Conservation (phyloP, 2,113 vertebrate species). For the Xiphophorus hellerii region DNA sequence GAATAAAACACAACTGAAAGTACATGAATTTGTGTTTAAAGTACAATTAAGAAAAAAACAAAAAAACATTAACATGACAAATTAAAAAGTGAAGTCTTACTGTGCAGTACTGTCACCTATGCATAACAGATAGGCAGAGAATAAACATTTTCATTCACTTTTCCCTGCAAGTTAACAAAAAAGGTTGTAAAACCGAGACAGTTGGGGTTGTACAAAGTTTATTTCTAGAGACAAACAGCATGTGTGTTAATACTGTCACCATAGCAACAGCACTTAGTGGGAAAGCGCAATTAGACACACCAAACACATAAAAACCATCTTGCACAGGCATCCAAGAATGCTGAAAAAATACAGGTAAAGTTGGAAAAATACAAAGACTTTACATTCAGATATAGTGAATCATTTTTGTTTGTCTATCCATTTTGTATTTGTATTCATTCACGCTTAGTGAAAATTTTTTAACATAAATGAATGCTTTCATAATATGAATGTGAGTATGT, state of each 20-base stretch:
- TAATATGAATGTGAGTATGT: too few species aligned
- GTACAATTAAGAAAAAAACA: not conserved
- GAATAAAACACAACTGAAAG: not conserved
- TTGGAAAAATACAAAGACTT: not conserved
- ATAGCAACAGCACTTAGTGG: slow-evolving; percentile 74
- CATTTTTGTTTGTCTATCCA: not conserved
- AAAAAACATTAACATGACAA: not conserved
- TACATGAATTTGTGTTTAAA: not conserved
- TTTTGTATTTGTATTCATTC: not conserved
- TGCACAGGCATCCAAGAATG: not conserved
- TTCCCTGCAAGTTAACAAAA: slow-evolving; percentile 7
- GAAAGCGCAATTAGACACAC: slow-evolving; percentile 54
- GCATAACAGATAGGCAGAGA: not conserved
- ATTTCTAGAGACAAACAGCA: slow-evolving; percentile 67
- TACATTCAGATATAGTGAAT: not conserved
- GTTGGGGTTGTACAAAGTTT: slow-evolving; percentile 52
- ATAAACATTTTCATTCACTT: not conserved
- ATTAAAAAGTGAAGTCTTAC: not conserved
- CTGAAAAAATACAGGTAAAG: too few species aligned
- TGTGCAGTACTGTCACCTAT: not conserved
- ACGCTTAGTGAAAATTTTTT: not conserved
- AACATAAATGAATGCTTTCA: too few species aligned
- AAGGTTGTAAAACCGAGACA: slow-evolving; percentile 34
- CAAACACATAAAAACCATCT: slow-evolving; percentile 10
- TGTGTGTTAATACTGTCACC: slow-evolving; percentile 69